Percentiles rank a stretch among this genome's conserved stretches.
phyloP scores from a whole-genome alignment of 2,113 vertebrate species.

The Lophotis ruficrista region DNA sequence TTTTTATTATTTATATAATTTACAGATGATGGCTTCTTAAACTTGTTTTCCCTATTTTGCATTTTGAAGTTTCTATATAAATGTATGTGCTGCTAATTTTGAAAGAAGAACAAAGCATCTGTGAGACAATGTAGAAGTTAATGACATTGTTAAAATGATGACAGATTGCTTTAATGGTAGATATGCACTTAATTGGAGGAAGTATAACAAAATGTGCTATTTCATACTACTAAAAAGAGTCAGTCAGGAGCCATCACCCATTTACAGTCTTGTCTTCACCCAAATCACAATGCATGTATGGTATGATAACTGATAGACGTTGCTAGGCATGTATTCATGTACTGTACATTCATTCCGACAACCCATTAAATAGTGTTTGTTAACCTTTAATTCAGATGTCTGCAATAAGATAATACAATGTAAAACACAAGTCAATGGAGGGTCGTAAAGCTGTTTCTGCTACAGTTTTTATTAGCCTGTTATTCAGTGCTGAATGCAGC shows the following conservation, averaged over 20 bases:
- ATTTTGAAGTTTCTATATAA: conserved; percentile 67
- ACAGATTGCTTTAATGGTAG: conserved; percentile 78
- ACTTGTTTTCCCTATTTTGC: conserved; percentile 71
- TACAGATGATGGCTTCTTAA: conserved; percentile 67
- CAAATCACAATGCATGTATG: conserved; percentile 55
- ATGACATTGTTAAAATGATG: conserved; percentile 76
- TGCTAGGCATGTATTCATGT: conserved; percentile 68
- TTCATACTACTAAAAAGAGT: conserved; percentile 72
- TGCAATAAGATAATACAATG: conserved; percentile 78
- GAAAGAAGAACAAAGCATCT: conserved; percentile 74
- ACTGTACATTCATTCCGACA: conserved; percentile 72
- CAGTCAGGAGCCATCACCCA: conserved; percentile 69
- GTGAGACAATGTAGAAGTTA: conserved; percentile 71
- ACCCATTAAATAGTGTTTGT: conserved; percentile 78
- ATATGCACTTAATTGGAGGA: conserved; percentile 76
- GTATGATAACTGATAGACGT: conserved; percentile 57
- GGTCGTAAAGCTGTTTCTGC: conserved; percentile 77
- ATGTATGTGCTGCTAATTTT: conserved; percentile 73
- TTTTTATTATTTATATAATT: conserved; percentile 75
- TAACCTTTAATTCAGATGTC: conserved; percentile 83
- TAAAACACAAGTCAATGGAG: conserved; percentile 80
- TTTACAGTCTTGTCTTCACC: conserved; percentile 59
- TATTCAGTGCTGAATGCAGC: conserved; percentile 69
- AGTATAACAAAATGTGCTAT: conserved; percentile 74
- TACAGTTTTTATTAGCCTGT: conserved; percentile 80